Conservation (phyloP, 2,797 vertebrate genomes). For the Chiloscyllium punctatum region DNA sequence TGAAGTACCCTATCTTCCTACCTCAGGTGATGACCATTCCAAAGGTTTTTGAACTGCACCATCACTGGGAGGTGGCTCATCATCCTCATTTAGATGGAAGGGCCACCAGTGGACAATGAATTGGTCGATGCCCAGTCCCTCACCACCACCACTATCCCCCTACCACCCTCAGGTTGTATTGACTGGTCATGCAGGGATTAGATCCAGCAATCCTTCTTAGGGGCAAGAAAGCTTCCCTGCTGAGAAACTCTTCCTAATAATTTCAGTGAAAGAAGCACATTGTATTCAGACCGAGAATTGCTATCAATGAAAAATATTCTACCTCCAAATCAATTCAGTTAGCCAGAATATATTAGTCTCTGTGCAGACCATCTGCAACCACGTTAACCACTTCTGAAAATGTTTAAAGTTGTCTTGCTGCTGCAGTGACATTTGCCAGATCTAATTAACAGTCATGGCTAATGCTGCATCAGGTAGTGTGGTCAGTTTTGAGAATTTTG, state of each 20-base stretch:
- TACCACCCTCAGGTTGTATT: not conserved
- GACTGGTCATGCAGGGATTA: too few species aligned
- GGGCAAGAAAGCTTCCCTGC: not conserved
- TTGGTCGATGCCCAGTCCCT: too few species aligned
- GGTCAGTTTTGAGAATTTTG: not conserved
- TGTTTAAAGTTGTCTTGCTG: conserved; percentile 42
- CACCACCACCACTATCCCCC: too few species aligned
- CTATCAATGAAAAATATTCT: not conserved
- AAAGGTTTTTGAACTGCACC: too few species aligned
- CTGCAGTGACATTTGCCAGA: conserved; percentile 47
- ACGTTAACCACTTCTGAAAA: conserved; percentile 47
- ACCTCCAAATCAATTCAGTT: not conserved
- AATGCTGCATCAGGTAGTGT: conserved; percentile 38
- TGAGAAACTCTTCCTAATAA: not conserved
- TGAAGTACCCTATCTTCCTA: too few species aligned
- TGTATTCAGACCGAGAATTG: too few species aligned
- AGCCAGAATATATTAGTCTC: not conserved
- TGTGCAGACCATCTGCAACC: not conserved
- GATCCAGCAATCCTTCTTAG: too few species aligned
- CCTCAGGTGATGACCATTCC: too few species aligned
- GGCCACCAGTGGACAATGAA: too few species aligned
- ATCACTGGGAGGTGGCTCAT: too few species aligned
- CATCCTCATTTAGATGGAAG: too few species aligned
- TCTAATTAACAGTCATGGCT: conserved; percentile 51
- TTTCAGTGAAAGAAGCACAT: not conserved